phyloP scores from a whole-genome alignment of 1,140 invertebrate genomes.

The Nautilus pompilius region DNA sequence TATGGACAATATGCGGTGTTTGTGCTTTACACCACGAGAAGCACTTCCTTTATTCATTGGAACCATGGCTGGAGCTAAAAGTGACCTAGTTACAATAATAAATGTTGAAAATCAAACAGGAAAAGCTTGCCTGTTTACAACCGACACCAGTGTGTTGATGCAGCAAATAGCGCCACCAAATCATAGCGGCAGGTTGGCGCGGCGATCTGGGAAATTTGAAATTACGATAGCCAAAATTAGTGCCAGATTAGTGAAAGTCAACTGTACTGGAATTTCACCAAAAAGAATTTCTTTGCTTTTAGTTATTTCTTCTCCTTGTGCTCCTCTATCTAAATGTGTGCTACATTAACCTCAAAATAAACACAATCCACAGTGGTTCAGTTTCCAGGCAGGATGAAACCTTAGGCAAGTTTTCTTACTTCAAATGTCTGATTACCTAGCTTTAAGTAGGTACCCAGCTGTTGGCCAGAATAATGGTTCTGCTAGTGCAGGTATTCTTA shows the following conservation, averaged over 20 bases:
- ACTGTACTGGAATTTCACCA: too few species aligned
- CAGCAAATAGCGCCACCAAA: neutral
- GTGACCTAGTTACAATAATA: neutral
- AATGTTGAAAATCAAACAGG: neutral
- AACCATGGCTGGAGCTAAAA: neutral
- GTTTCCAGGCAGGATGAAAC: too few species aligned
- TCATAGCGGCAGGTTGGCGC: neutral
- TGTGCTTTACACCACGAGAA: neutral
- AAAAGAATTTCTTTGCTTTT: too few species aligned
- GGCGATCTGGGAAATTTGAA: neutral
- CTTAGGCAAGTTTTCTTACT: too few species aligned
- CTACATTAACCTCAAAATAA: too few species aligned
- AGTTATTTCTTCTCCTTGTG: too few species aligned
- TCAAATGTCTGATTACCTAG: too few species aligned
- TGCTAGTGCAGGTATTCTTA: too few species aligned
- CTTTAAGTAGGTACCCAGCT: too few species aligned
- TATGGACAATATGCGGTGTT: neutral
- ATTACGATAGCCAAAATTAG: neutral
- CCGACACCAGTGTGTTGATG: neutral
- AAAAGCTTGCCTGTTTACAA: neutral
- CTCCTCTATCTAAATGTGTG: too few species aligned
- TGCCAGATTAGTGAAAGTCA: neutral
- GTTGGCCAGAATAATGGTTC: too few species aligned
- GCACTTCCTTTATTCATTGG: neutral
- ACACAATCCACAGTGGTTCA: too few species aligned